Evolutionary conservation across 2,888 invertebrate species (phyloP), one percentile per base, ranked within the genome.

Genomic region (Aphodius granarius): DNA sequence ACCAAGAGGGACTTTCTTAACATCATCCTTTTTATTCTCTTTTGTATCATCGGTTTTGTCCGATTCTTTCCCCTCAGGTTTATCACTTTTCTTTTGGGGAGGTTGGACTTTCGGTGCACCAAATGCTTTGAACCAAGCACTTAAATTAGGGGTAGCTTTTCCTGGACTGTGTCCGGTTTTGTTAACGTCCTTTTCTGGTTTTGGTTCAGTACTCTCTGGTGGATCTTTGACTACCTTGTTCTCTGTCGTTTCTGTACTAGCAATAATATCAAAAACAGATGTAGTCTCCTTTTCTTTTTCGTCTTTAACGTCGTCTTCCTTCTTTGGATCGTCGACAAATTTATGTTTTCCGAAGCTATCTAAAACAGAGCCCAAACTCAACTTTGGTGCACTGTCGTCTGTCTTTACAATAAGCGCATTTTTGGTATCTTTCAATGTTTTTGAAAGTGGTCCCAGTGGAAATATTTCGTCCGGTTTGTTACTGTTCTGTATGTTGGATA

Each of bases 111-210:
- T 95, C 0, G 96, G 96, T 0, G 94, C 94, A 9, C 96, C 96
- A 84, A 97, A 96, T 0, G 96, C 96, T 87, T 95, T 96, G 78
- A 96, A 95, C 96, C 96, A 97, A 22, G 95, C 96, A 84, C 95
- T 96, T 75, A 95, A 89, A 87, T 96, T 95, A 0, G 96, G 96
- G 62, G 94, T 94, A 17, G 94, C 93, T 84, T 80, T 80, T n/a
- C 83, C 83, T 22, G 80, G 77, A 75, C 80, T 80, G 19, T 78
- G 76, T 22, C 23, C 81, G 78, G 5, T 76, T 77, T 80, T 78
- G n/a, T n/a, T 74, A 16, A 78, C 78, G 72, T 73, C 76, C 18
- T 22, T 68, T 66, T 75, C 78, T 5, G 80, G 79, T 15, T 81
- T 78, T 63, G 79, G 76, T 63, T 80, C 78, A 76, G 82, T 80